Evolutionary conservation across 2,113 vertebrate genomes (phyloP), one percentile per base, ranked within the genome.

Genomic region (Muscicapa adusta): DNA sequence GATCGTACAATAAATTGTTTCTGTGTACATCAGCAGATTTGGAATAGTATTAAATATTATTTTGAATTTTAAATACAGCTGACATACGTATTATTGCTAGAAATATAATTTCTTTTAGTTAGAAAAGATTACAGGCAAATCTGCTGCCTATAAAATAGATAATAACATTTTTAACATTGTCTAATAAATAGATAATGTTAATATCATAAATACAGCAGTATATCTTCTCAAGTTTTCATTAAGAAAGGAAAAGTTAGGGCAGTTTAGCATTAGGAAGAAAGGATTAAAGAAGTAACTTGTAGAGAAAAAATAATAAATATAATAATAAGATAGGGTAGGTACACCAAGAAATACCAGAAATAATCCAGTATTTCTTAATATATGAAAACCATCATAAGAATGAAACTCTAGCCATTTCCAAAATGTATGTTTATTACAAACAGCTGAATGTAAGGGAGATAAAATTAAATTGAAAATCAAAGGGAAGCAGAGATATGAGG

Each of bases 391-490:
- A 8, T 84, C 38, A 50, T 31, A 92, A 80, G 70, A 8, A 40
- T 47, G 20, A 86, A 83, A 89, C 18, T 6, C 26, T 45, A 65
- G 18, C 9, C 9, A 33, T 76, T 86, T 80, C 23, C 34, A 72
- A 94, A 73, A 68, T 4, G 0, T 16, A 68, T 20, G 13, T 40
- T 79, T 86, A 29, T 53, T n/a, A 66, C 17, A 60, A 73, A 51
- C 19, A 60, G 28, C 16, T 45, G 18, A 90, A 72, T 18, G 9
- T 43, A 72, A 72, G 13, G 6, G 40, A 85, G 45, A 62, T 38
- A 68, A 90, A 95, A 90, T 24, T 29, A 54, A 90, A 92, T 22
- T 29, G 20, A 60, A 94, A 86, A 77, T 66, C 71, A 85, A 91
- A 88, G 22, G 33, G 82, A 81, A 88, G 14, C 9, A 66, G 50